phyloP scores from a whole-genome alignment of 2,113 vertebrate species.

The Gracilinanus agilis region DNA sequence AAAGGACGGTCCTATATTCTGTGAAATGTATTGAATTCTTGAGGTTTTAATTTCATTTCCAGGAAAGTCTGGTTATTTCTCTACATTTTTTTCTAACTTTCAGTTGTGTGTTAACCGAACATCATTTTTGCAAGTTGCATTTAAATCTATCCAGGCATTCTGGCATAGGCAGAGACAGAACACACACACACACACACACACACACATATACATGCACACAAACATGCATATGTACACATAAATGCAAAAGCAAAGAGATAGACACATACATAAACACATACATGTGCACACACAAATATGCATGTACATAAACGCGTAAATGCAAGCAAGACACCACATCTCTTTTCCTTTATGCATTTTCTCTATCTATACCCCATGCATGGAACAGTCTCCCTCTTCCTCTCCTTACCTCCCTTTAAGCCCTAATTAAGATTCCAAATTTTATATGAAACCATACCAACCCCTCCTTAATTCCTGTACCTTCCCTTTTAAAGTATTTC shows the following conservation, averaged over 20 bases:
- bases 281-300: not conserved
- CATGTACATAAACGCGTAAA: not conserved
- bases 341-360: not conserved
- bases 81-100: constrained; percentile 12
- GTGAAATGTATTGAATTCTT: constrained; percentile 43
- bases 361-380: not conserved
- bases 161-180: not conserved
- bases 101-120: constrained; percentile 18
- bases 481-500: not conserved
- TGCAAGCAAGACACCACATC: not conserved
- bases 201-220: not conserved
- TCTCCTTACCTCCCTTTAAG: not conserved
- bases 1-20: constrained; percentile 39
- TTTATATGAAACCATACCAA: not conserved
- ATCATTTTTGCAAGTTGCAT: constrained; percentile 23
- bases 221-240: too few species aligned
- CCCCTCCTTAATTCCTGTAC: not conserved
- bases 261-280: not conserved
- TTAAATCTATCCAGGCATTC: constrained; percentile 38
- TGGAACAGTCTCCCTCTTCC: not conserved
- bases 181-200: not conserved
- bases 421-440: not conserved
- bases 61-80: constrained; percentile 27
- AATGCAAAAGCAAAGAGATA: not conserved
- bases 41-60: constrained; percentile 65